Evolutionary conservation across 2,113 vertebrate genomes (phyloP).

Genomic region (Cricetomys ansorgei): DNA sequence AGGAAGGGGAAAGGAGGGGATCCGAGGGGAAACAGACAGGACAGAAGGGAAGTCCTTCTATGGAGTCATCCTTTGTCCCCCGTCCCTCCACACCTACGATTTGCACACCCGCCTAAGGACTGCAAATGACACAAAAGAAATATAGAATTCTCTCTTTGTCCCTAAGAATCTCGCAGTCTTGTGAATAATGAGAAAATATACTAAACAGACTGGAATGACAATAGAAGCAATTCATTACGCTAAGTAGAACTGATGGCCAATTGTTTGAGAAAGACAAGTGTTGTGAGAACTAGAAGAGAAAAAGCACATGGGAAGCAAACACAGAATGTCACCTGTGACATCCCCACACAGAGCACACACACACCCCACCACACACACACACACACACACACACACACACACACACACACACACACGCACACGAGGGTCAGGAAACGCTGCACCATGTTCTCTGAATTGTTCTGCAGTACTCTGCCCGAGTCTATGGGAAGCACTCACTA

Average conservation of each 20-base stretch:
- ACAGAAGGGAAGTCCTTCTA: background rate
- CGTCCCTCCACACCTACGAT: background rate
- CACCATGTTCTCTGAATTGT: slow-evolving; percentile 56
- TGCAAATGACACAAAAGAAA: slow-evolving; percentile 14
- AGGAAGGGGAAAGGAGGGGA: no score
- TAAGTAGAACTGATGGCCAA: background rate
- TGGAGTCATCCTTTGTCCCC: background rate
- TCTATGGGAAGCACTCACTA: background rate
- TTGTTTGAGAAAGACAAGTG: background rate
- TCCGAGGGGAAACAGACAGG: no score
- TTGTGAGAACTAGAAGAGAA: slow-evolving; percentile 52
- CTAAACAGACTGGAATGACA: background rate
- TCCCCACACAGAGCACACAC: background rate
- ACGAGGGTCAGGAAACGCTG: slow-evolving; percentile 11
- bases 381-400: background rate
- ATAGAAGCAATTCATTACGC: slow-evolving; percentile 27
- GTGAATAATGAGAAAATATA: slow-evolving; percentile 6
- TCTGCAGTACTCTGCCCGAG: slow-evolving; percentile 61
- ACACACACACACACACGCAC: background rate
- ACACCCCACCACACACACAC: background rate
- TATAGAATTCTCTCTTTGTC: background rate
- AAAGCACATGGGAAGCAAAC: slow-evolving; percentile 29
- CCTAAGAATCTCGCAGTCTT: slow-evolving; percentile 14
- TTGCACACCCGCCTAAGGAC: background rate
- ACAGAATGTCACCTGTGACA: background rate